A percentile compares a stretch with the other conserved stretches of the same genome.
Conservation (phyloP, 1,140 invertebrate genomes). For the Leptopilina boulardi region DNA sequence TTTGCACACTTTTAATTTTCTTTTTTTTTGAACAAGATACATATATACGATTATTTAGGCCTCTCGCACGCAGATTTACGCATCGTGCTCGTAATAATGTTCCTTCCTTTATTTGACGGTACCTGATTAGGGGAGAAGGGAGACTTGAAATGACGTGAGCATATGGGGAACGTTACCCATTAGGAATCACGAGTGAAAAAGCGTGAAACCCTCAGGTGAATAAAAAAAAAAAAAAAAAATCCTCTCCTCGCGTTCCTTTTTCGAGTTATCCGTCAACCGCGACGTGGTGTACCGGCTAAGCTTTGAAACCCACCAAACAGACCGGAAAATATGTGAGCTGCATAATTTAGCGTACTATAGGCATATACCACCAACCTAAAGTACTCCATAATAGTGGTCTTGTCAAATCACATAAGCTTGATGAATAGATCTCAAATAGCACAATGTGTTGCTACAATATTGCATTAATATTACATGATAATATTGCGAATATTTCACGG, state of each 20-base stretch:
- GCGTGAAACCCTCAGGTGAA: neutral
- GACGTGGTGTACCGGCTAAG: conserved; percentile 68
- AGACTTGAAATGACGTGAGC: neutral
- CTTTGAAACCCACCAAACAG: conserved; percentile 75
- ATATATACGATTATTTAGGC: no score
- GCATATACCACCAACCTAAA: conserved; percentile 50
- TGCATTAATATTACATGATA: no score
- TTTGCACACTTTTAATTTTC: no score
- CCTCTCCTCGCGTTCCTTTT: conserved; percentile 61
- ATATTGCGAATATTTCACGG: no score
- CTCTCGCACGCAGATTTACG: neutral
- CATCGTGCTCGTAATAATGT: neutral
- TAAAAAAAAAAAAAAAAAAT: conserved; percentile 31
- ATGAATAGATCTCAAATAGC: no score
- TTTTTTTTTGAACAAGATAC: no score
- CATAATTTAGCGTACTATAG: conserved; percentile 72
- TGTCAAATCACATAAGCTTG: conserved; percentile 65
- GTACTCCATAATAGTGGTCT: conserved; percentile 54
- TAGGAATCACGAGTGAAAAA: neutral
- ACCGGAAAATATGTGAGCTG: conserved; percentile 75
- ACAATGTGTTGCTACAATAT: no score
- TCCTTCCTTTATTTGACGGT: neutral
- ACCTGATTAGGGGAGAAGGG: neutral
- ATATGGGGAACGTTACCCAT: neutral
- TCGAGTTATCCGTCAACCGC: conserved; percentile 66